Evolutionary conservation across 2,888 invertebrate genomes (phyloP).

Genomic region (Leptopilina drosophilae): DNA sequence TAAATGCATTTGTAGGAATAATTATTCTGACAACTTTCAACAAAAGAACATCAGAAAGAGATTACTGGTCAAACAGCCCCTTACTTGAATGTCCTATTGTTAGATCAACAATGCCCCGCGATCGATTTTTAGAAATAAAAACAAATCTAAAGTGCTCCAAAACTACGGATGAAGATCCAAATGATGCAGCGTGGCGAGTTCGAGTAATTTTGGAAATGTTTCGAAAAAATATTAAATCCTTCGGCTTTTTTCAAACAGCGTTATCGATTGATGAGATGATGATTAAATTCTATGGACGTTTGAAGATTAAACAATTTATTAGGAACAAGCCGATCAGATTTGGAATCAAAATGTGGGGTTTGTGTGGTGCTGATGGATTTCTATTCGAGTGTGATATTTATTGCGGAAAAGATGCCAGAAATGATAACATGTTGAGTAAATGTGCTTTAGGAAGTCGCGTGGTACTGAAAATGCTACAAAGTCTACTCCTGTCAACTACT

Average conservation of each 20-base stretch:
- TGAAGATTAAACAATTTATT: too few species aligned
- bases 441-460: too few species aligned
- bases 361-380: not conserved
- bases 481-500: too few species aligned
- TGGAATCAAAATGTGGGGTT: too few species aligned
- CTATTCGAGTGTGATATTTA: too few species aligned
- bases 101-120: conserved; percentile 29
- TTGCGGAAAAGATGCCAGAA: too few species aligned
- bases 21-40: conserved; percentile 38
- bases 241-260: conserved; percentile 8
- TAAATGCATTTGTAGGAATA: conserved; percentile 32
- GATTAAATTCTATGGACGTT: too few species aligned
- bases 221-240: not conserved
- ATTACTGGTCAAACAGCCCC: conserved; percentile 28
- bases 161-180: too few species aligned
- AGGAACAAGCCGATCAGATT: too few species aligned
- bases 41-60: conserved; percentile 31
- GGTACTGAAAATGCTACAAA: too few species aligned
- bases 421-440: not conserved
- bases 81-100: conserved; percentile 20
- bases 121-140: not conserved
- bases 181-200: not conserved
- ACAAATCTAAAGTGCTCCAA: too few species aligned
- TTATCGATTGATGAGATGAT: too few species aligned
- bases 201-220: not conserved